phyloP scores from a whole-genome alignment of 2,888 invertebrate genomes.

The Spilarctia lutea region DNA sequence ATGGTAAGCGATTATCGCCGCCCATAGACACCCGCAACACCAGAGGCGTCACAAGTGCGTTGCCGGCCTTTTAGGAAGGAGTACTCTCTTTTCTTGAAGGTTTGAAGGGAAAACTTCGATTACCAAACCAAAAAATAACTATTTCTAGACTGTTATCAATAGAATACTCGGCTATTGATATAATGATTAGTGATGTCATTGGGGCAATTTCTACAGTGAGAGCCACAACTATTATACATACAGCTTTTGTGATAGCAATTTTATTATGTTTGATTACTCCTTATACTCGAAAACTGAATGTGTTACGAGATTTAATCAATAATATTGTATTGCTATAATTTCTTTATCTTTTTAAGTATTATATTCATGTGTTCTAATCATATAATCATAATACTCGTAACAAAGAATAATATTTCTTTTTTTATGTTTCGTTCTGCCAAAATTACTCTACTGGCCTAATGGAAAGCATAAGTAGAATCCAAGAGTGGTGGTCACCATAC shows the following conservation, averaged over 20 bases:
- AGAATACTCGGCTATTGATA: background rate
- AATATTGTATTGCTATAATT: background rate
- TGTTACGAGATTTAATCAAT: background rate
- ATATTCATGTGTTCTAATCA: background rate
- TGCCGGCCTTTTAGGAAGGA: no score
- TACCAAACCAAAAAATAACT: no score
- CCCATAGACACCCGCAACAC: no score
- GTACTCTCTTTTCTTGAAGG: no score
- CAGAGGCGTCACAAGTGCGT: no score
- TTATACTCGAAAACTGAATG: background rate
- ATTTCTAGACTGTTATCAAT: background rate
- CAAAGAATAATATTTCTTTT: background rate
- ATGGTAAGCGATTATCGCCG: no score
- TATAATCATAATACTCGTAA: background rate
- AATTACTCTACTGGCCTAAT: no score
- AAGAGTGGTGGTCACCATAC: no score
- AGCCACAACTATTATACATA: background rate
- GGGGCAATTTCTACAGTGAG: background rate
- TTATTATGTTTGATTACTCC: background rate
- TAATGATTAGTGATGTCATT: conserved; percentile 6
- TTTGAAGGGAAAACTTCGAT: no score
- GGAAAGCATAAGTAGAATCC: no score
- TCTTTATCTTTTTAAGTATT: background rate
- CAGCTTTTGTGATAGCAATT: conserved; percentile 1
- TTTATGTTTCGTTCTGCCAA: no score